These are phyloP conservation scores for Thecocarcelia acutangulata DNA, from an alignment of 2,888 invertebrate genomes.

Conservation along the genomic window DNA sequence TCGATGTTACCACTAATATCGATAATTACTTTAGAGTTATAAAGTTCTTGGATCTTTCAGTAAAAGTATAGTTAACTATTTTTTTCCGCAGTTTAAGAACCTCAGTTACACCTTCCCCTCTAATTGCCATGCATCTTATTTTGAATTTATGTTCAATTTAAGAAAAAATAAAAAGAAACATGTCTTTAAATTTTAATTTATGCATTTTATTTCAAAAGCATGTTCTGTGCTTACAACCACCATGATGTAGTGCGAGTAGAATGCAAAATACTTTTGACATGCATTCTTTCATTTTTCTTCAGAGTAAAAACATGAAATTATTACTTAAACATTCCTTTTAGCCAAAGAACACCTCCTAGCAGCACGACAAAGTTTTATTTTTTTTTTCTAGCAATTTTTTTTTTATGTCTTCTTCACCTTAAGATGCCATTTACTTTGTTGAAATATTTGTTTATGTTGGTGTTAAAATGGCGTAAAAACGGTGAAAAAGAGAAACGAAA, in stretches of 20 bases:
- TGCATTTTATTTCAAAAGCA: no score
- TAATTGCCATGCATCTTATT: no score
- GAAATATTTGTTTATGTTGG: constrained; percentile 31
- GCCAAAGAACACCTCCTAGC: constrained; percentile 7
- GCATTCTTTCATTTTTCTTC: neutral
- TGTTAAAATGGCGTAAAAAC: constrained; percentile 35
- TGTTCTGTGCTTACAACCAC: neutral
- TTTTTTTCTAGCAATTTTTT: neutral
- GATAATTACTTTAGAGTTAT: no score
- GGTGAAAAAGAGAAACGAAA: neutral
- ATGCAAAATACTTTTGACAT: constrained; percentile 7
- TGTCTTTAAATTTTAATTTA: no score
- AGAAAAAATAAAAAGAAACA: no score
- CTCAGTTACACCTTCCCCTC: no score
- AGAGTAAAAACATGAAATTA: constrained; percentile 5
- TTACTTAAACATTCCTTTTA: constrained; percentile 11
- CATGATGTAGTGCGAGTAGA: neutral
- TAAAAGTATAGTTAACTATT: no score
- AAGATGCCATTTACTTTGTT: constrained; percentile 5
- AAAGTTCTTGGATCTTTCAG: no score
- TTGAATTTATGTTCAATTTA: no score
- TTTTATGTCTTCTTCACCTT: constrained; percentile 23
- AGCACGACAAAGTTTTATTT: constrained; percentile 12
- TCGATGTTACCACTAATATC: no score
- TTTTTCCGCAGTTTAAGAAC: no score